A percentile compares a stretch with the other conserved stretches of the same genome.
phyloP scores from a whole-genome alignment of 2,888 invertebrate species.

The Drosophila nigricruria region DNA sequence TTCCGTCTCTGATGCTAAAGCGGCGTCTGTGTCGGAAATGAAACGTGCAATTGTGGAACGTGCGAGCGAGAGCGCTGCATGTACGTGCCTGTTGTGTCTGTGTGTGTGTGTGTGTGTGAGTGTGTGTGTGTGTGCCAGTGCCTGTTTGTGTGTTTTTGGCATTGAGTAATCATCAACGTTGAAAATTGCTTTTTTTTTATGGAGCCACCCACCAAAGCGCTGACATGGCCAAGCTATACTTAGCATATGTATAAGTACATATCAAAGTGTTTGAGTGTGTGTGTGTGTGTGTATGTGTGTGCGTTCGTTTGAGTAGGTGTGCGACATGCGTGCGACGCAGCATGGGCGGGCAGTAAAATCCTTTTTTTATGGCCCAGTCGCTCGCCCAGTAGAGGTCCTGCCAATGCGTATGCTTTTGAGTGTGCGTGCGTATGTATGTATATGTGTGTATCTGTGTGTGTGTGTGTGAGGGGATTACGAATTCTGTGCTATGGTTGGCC shows the following conservation, averaged over 20 bases:
- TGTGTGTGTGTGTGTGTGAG: conserved; percentile 28
- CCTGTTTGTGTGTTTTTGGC: conserved; percentile 69
- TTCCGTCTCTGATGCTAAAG: conserved; percentile 40
- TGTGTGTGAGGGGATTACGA: conserved; percentile 23
- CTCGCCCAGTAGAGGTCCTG: conserved; percentile 38
- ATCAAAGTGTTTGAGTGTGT: conserved; percentile 14
- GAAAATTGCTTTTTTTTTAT: conserved; percentile 79
- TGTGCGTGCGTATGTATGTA: conserved; percentile 1
- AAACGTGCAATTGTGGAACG: conserved; percentile 57
- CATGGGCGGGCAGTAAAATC: conserved; percentile 77
- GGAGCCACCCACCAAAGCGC: conserved; percentile 66
- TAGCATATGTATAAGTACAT: conserved; percentile 54
- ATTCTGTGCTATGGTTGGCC: conserved; percentile 36
- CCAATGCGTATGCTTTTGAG: conserved; percentile 12
- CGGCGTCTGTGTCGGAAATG: conserved; percentile 76
- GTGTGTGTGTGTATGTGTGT: conserved; percentile 8
- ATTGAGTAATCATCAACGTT: conserved; percentile 81
- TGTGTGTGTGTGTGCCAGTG: conserved; percentile 37
- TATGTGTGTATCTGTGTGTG: conserved; percentile 5
- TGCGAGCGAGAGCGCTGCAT: conserved; percentile 13
- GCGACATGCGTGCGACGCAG: conserved; percentile 64
- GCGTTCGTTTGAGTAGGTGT: conserved; percentile 21
- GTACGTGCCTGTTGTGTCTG: conserved; percentile 28
- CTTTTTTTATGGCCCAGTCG: conserved; percentile 73
- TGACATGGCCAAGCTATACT: conserved; percentile 67